Evolutionary conservation across 1,140 invertebrate genomes (phyloP), one percentile per base, ranked within the genome.

Genomic region (Zeugodacus cucurbitae): DNA sequence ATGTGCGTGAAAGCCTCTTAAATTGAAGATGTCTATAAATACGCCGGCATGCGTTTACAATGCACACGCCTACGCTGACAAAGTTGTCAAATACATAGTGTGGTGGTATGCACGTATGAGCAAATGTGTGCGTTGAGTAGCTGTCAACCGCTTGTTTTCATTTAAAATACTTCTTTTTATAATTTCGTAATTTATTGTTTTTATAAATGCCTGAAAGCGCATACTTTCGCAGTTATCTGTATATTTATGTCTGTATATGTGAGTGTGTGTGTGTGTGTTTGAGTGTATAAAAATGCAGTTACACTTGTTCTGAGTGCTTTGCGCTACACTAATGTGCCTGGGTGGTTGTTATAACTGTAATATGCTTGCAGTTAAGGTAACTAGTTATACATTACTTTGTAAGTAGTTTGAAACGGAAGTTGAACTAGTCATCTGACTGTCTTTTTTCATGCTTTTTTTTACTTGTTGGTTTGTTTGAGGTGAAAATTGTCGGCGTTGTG

Each of bases 181-280:
- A 74, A 62, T 37, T 74, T 41, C 22, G 67, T 74, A 74, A 74
- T 74, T 74, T 41, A 37, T 37, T 74, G 67, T 74, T 74, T 32
- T 37, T 32, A 74, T 74, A 74, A 22, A 74, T 74, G 34, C 32
- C 2, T n/a, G 22, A 62, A 17, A 20, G 48, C 14, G 20, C 14
- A 59, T 59, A n/a, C 58, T 22, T 59, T 0, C 6, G 1, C n/a
- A 17, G 22, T 8, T 20, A 59, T 59, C 1, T 59, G n/a, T 20
- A 59, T 59, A n/a, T 22, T n/a, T n/a, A n/a, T n/a, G n/a, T n/a
- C n/a, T n/a, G 5, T 7, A 41, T 17, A 70, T 20, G 34, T 3
- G 29, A 32, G 62, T 7, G 6, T 11, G 17, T 74, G 22, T 41
- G 62, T 17, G 1, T 67, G 62, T 32, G 3, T 54, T 17, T 74